Conservation (phyloP, 2,113 vertebrate genomes). For the Oxyruncus cristatus region DNA sequence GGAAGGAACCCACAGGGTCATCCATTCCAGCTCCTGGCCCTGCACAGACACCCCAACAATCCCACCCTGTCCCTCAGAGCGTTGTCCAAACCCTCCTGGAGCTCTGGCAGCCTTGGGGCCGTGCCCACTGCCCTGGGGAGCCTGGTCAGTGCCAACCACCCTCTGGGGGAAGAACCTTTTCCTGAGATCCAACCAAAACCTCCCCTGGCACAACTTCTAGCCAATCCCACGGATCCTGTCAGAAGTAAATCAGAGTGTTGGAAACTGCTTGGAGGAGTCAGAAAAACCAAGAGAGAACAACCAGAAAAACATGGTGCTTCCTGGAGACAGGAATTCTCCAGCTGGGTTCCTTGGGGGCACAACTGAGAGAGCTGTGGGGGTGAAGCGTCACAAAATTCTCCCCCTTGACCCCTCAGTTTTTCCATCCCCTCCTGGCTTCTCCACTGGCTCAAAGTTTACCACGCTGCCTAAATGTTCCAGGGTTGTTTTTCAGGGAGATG, state of each 20-base stretch:
- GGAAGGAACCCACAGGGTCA: not conserved
- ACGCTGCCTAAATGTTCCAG: not conserved
- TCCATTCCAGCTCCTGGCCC: not conserved
- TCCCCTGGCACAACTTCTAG: not conserved
- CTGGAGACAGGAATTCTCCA: not conserved
- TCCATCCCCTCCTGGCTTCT: not conserved
- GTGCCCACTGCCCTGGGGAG: not conserved
- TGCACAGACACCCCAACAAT: not conserved
- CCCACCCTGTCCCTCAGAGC: not conserved
- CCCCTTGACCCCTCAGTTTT: not conserved
- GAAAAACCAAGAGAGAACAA: not conserved
- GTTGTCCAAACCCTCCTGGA: not conserved
- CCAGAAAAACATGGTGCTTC: accelerated
- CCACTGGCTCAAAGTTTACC: not conserved
- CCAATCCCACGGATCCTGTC: not conserved
- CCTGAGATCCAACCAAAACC: not conserved
- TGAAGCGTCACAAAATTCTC: not conserved
- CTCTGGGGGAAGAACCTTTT: not conserved
- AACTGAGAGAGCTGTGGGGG: not conserved
- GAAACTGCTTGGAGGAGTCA: not conserved
- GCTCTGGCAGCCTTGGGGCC: not conserved
- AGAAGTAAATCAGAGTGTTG: not conserved
- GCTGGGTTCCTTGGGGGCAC: accelerated
- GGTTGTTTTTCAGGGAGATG: not conserved
- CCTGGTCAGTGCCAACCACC: not conserved